These are phyloP conservation scores for Neodiprion virginianus DNA, from an alignment of 1,140 invertebrate genomes.

Conservation along the genomic window DNA sequence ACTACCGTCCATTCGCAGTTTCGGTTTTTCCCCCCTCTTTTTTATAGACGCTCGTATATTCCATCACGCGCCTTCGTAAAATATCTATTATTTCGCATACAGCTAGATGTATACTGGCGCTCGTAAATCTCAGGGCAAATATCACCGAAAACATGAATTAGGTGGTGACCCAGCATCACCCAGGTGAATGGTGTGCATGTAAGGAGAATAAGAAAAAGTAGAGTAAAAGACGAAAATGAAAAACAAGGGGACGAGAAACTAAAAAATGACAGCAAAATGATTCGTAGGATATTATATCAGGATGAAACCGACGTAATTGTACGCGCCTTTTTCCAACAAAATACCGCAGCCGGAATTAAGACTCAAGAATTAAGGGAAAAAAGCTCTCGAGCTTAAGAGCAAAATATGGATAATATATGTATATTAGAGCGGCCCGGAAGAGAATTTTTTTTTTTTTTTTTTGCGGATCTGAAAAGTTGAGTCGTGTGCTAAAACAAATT, in stretches of 20 bases:
- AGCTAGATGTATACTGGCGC: not conserved
- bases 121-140: not conserved
- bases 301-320: too few relatives aligned
- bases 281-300: too few relatives aligned
- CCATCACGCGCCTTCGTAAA: too few relatives aligned
- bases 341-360: too few relatives aligned
- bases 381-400: too few relatives aligned
- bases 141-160: not conserved
- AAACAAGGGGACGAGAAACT: not conserved
- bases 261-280: not conserved
- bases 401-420: too few relatives aligned
- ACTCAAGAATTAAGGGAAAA: too few relatives aligned
- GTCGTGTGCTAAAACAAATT: too few relatives aligned
- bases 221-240: not conserved
- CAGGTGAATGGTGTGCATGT: not conserved
- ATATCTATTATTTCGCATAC: not conserved
- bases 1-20: not conserved
- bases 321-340: too few relatives aligned
- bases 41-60: conserved; percentile 6
- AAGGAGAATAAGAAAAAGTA: not conserved
- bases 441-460: too few relatives aligned
- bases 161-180: not conserved
- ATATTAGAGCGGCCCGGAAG: too few relatives aligned
- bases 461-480: too few relatives aligned
- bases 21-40: not conserved